Evolutionary conservation across 2,797 vertebrate species (phyloP), one percentile per base, ranked within the genome.

Genomic region (Tragelaphus oryx): DNA sequence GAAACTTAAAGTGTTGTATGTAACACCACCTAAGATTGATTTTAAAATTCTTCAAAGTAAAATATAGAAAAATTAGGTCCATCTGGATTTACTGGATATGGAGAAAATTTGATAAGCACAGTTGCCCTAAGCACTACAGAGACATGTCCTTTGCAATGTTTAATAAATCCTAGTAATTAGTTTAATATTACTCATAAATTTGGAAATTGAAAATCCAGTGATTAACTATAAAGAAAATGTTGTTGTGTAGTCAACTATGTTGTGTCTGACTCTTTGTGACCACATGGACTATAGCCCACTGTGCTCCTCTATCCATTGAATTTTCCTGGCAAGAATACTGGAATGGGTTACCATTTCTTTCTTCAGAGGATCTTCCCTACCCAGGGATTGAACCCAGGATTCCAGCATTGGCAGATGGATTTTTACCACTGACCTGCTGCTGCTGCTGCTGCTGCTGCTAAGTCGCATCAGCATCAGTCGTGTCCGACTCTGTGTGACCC

Each of bases 1-100:
- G 78, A 94, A 95, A 93, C 30, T 48, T 91, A 91, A 93, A 95
- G 12, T 5, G 50, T 95, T 96, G 76, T 86, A n/a, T 46, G 84
- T 60, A 94, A 82, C 57, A 92, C 68, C 50, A 89, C 44, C 24
- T 48, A 50, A 93, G 68, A 95, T 20, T 88, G 11, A 14, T 80
- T 94, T 95, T 44, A 48, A 91, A 48, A 60, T 85, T 82, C 30
- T 94, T 88, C 48, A 81, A 87, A 89, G 8, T 65, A 89, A 76
- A 95, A 87, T 68, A 59, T 2, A 59, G 60, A n/a, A 48, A 86
- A 48, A 44, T 30, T 75, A 59, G 10, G 30, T 79, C 26, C 75
- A 86, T 89, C 85, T 93, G 81, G 81, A 82, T 37, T 2, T 88
- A 28, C 20, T 55, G 28, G 22, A 26, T 81, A 48, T 37, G 46